These are phyloP conservation scores for Hybos culiciformis DNA, from an alignment of 2,888 invertebrate species.

Conservation along the genomic window DNA sequence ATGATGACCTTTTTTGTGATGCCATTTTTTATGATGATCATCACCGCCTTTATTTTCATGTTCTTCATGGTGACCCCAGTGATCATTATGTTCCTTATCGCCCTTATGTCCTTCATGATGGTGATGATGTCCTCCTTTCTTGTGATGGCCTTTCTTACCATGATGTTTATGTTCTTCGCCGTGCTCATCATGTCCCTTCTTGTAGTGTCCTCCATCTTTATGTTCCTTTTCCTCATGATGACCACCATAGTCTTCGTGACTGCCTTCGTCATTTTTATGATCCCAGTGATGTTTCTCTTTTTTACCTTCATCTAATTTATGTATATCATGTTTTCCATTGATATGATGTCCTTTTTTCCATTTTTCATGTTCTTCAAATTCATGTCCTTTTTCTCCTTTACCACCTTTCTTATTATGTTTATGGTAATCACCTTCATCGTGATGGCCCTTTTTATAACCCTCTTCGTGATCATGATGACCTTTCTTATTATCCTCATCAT, in stretches of 20 bases:
- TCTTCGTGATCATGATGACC: constrained; percentile 39
- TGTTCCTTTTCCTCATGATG: constrained; percentile 67
- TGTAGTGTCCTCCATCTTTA: constrained; percentile 68
- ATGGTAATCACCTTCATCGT: constrained; percentile 29
- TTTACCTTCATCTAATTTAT: constrained; percentile 73
- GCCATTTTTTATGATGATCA: constrained; percentile 67
- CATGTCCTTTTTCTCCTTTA: constrained; percentile 39
- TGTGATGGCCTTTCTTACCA: constrained; percentile 66
- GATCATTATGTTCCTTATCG: constrained; percentile 61
- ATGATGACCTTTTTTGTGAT: constrained; percentile 41
- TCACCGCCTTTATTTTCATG: constrained; percentile 69
- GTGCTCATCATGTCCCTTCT: constrained; percentile 68
- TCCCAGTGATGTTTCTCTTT: constrained; percentile 80
- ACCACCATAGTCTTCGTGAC: constrained; percentile 69
- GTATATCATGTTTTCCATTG: constrained; percentile 72
- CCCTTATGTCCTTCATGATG: constrained; percentile 69
- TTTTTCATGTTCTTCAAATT: constrained; percentile 43
- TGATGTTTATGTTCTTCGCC: constrained; percentile 63
- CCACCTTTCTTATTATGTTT: constrained; percentile 40
- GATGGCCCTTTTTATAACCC: constrained; percentile 39
- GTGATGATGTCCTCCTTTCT: constrained; percentile 67
- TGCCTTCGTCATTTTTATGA: constrained; percentile 67
- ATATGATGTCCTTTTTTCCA: constrained; percentile 77
- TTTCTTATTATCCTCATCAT: constrained; percentile 46
- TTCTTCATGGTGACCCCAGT: constrained; percentile 58